Evolutionary conservation across 2,113 vertebrate genomes (phyloP), one percentile per base, ranked within the genome.

Genomic region (Thryonomys swinderianus): DNA sequence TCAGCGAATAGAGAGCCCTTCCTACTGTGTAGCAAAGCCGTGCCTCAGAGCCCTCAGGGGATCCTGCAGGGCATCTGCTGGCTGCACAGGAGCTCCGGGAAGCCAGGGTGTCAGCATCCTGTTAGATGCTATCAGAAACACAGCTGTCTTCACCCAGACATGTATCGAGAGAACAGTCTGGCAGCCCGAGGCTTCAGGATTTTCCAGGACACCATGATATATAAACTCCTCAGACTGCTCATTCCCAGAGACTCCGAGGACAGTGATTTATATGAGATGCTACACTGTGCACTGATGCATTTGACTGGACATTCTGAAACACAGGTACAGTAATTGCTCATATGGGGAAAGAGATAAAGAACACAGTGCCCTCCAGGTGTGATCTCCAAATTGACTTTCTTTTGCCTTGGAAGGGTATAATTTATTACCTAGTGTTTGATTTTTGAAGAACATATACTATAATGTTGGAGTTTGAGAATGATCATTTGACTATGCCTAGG

Each of bases 231-330:
- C 13, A 16, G 87, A 25, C 32, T 34, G 64, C 62, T 37, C 42
- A 74, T 1, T 45, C 73, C 88, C 48, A 83, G 88, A 51, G 37
- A 16, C 32, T 1, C 85, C 84, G n/a, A 71, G 13, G 90, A 23
- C 55, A 59, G 51, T 57, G 86, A 74, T 11, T 57, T 84, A 64
- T 66, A 34, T 86, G 93, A 94, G 94, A 81, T 37, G 23, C 42
- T 13, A 83, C 73, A 74, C 9, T 59, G 8, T 7, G 12, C 14
- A 55, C 42, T 23, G 14, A 55, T 34, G 40, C 14, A 21, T 90
- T 97, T 93, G 74, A 69, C 55, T 71, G 61, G 83, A 69, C 73
- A 74, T 84, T 80, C 94, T 45, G 80, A 88, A 81, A n/a, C 7
- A 73, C 16, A 76, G 40, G 30, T 8, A 76, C 12, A 76, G n/a